Evolutionary conservation across 2,888 invertebrate species (phyloP).

Genomic region (Plagodis dolabraria): DNA sequence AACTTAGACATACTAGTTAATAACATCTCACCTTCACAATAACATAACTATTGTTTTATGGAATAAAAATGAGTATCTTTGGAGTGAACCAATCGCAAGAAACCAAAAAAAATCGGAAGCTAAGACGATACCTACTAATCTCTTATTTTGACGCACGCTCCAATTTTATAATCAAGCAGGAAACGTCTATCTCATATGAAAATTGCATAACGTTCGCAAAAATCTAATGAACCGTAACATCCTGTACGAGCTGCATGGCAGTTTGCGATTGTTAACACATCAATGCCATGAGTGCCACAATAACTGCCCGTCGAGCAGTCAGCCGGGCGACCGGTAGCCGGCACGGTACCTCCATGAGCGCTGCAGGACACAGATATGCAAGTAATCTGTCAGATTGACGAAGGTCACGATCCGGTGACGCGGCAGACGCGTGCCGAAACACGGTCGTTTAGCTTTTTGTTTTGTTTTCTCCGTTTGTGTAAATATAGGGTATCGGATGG

Average conservation of each 20-base stretch:
- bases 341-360: constrained; percentile 36
- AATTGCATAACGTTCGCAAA: constrained; percentile 28
- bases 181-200: constrained; percentile 25
- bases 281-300: constrained; percentile 23
- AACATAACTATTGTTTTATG: too few species aligned
- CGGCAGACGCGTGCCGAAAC: constrained; percentile 71
- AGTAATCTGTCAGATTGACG: constrained; percentile 80
- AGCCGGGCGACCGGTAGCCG: neutral
- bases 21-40: too few species aligned
- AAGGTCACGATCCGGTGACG: constrained; percentile 65
- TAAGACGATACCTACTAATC: neutral
- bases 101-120: too few species aligned
- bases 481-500: constrained; percentile 38
- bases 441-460: constrained; percentile 58
- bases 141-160: neutral
- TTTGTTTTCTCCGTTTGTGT: constrained; percentile 42
- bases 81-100: too few species aligned
- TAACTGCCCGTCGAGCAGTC: constrained; percentile 4
- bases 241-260: constrained; percentile 15
- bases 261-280: constrained; percentile 18
- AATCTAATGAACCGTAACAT: constrained; percentile 28
- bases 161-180: constrained; percentile 15
- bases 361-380: constrained; percentile 73
- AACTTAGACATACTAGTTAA: too few species aligned
- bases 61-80: too few species aligned